These are phyloP conservation scores for Achlya flavicornis DNA, from an alignment of 2,888 invertebrate genomes.

Conservation along the genomic window DNA sequence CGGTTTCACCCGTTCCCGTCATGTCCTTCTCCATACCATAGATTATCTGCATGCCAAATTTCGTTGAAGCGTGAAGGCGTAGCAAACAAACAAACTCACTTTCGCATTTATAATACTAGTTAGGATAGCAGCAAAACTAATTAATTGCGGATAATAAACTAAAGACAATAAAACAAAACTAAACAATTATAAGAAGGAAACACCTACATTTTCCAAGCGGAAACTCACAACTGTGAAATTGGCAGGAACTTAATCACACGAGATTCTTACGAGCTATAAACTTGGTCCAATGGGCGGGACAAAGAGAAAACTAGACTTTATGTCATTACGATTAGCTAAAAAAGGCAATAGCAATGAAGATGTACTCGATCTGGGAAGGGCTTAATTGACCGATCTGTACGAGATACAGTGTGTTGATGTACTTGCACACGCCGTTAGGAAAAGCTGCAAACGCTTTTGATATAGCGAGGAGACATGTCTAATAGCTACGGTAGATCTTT, in stretches of 20 bases:
- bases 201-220: neutral
- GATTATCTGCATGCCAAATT: too few species aligned
- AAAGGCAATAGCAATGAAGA: slow-evolving; percentile 14
- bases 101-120: neutral
- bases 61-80: too few species aligned
- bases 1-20: too few species aligned
- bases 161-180: neutral
- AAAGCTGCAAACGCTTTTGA: neutral
- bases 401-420: neutral
- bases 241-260: neutral
- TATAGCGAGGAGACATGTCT: neutral
- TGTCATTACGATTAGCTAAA: slow-evolving; percentile 5
- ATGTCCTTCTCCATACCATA: too few species aligned
- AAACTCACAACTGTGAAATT: neutral
- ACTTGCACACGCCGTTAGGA: neutral
- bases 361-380: slow-evolving; percentile 7
- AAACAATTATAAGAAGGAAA: neutral
- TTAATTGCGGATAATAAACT: neutral
- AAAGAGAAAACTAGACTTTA: slow-evolving; percentile 10
- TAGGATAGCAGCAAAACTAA: neutral
- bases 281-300: slow-evolving; percentile 9
- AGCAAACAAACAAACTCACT: too few species aligned
- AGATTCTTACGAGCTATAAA: slow-evolving; percentile 1
- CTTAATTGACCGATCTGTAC: slow-evolving; percentile 5
- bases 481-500: neutral